Evolutionary conservation across 2,113 vertebrate species (phyloP), one percentile per base, ranked within the genome.

Genomic region (Brachirus orientalis): DNA sequence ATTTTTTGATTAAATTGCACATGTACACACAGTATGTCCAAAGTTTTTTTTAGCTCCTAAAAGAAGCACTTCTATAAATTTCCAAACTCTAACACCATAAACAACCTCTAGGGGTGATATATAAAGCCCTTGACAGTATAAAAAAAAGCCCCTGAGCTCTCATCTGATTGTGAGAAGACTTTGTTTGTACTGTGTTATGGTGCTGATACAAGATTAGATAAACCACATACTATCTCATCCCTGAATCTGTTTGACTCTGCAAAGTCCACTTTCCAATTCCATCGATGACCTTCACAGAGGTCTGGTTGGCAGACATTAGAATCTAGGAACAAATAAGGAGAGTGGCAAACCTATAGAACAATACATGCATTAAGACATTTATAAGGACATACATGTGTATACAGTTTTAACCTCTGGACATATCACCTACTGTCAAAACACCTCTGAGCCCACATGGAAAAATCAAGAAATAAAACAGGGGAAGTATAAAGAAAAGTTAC

Each of bases 201-300:
- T 69, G 48, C 84, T 69, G 90, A 92, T 92, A 92, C 91, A 90
- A 93, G 93, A 94, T 94, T 90, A 94, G 91, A 94, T 92, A 90
- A 86, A 84, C 86, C 80, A 63, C 73, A 79, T 64, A 59, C 77
- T 92, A 93, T 93, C 91, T 81, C 75, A 52, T 55, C 71, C 69
- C 80, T 82, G 82, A 85, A 94, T 93, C 92, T 84, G 81, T 83
- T 87, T 83, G 76, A 86, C 77, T 91, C 86, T 59, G 77, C 88
- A 83, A 88, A 89, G 82, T 88, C 80, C 86, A 89, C 86, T 90
- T 91, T 90, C 82, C 86, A 84, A 90, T 92, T 90, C 91, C 70
- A 87, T 76, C 84, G 89, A 87, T 90, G 90, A 92, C 93, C 91
- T 93, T 92, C 88, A 72, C 61, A 67, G 72, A 73, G 73, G 77